Percentiles rank a stretch among this genome's conserved stretches.
These are phyloP conservation scores for Therioaphis trifolii DNA, from an alignment of 2,888 invertebrate genomes.

Conservation along the genomic window DNA sequence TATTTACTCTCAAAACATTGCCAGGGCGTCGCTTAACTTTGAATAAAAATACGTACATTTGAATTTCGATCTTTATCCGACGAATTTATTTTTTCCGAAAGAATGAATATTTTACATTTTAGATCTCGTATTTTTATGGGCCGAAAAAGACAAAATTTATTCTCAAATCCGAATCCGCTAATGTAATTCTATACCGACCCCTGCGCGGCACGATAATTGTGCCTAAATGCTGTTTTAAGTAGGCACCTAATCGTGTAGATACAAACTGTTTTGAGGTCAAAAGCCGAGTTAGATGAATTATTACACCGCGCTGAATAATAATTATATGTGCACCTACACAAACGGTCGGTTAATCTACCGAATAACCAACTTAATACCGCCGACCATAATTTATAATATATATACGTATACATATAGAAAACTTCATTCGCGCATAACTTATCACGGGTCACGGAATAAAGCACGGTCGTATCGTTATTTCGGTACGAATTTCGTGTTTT, in stretches of 20 bases:
- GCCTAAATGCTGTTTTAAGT: neutral
- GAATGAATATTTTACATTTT: too few relatives aligned
- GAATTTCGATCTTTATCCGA: too few relatives aligned
- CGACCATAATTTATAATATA: neutral
- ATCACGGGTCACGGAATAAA: neutral
- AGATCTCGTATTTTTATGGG: too few relatives aligned
- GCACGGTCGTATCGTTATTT: too few relatives aligned
- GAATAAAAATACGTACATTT: too few relatives aligned
- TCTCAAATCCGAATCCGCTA: too few relatives aligned
- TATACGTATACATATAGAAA: neutral
- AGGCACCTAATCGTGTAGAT: neutral
- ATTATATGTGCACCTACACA: neutral
- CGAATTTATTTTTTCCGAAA: too few relatives aligned
- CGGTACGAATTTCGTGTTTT: neutral
- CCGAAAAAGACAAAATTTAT: too few relatives aligned
- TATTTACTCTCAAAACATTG: too few relatives aligned
- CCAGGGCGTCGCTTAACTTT: too few relatives aligned
- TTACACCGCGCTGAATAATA: neutral
- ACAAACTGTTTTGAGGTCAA: neutral
- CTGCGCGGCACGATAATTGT: neutral
- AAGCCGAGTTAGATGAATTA: neutral
- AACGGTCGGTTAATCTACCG: neutral
- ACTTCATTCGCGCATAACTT: neutral
- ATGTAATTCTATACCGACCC: too few relatives aligned
- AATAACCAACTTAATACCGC: neutral